Percentiles rank a stretch among this genome's conserved stretches.
Evolutionary conservation across 2,113 vertebrate genomes (phyloP).

Genomic region (Desmodus rotundus): DNA sequence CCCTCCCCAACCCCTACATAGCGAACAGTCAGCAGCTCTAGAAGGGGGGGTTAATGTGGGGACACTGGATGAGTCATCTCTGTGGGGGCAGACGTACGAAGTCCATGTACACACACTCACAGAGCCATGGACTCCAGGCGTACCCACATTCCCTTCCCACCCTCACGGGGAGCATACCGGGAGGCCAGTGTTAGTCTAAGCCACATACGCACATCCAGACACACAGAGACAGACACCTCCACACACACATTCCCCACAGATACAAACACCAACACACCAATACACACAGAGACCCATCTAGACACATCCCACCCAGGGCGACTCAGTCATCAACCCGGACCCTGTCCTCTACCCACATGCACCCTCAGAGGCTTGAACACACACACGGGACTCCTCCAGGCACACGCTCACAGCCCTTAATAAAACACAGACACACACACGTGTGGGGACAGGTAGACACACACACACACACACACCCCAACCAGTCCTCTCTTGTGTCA

Average conservation of each 20-base stretch:
- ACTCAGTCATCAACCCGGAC: neutral
- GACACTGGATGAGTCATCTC: constrained; percentile 43
- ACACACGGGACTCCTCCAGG: neutral
- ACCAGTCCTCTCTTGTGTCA: neutral
- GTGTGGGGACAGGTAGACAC: neutral
- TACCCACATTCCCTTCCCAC: neutral
- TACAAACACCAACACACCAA: neutral
- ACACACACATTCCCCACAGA: neutral
- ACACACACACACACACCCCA: rapidly evolving
- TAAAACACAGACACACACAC: neutral
- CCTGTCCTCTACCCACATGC: neutral
- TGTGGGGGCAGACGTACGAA: neutral
- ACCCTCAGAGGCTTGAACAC: neutral
- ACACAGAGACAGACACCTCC: neutral
- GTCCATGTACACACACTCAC: neutral
- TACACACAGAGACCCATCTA: neutral
- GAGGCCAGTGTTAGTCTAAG: neutral
- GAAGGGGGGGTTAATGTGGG: neutral
- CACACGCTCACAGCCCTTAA: neutral
- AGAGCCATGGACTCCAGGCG: neutral
- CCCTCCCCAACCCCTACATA: neutral
- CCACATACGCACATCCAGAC: neutral
- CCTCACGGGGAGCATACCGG: neutral
- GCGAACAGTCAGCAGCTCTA: neutral
- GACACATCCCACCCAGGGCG: neutral